Conservation (phyloP, 1,140 invertebrate species). For the Pomacea maculata region DNA sequence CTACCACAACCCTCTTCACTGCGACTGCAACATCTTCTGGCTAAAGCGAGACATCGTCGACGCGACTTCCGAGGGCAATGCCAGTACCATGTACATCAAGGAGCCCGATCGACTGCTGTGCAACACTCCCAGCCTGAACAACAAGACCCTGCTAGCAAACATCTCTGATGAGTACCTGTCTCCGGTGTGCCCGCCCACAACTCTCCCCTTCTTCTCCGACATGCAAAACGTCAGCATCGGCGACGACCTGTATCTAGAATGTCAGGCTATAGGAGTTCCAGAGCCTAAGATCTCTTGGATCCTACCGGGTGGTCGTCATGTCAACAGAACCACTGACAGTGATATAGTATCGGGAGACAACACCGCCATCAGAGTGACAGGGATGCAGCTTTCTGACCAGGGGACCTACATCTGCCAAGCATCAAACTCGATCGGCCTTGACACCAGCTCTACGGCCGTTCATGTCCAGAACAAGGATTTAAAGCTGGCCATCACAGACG, state of each 20-base stretch:
- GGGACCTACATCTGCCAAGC: conserved; percentile 60
- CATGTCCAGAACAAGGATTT: conserved; percentile 62
- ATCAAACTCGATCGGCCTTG: conserved; percentile 47
- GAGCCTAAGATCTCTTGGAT: conserved; percentile 64
- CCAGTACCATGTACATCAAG: conserved; percentile 29
- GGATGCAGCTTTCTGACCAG: conserved; percentile 45
- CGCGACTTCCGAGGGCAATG: background rate
- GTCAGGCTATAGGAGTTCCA: conserved; percentile 65
- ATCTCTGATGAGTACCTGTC: conserved; percentile 51
- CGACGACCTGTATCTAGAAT: conserved; percentile 63
- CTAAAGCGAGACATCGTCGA: conserved; percentile 48
- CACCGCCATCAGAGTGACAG: conserved; percentile 57
- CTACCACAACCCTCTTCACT: conserved; percentile 66
- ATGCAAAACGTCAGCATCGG: conserved; percentile 62
- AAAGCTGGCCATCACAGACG: conserved; percentile 55
- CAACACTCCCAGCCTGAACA: conserved; percentile 43
- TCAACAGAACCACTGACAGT: conserved; percentile 45
- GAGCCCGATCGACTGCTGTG: conserved; percentile 61
- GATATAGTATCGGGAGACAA: conserved; percentile 51
- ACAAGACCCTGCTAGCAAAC: conserved; percentile 50
- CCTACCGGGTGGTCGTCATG: conserved; percentile 59
- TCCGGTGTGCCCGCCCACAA: conserved; percentile 56
- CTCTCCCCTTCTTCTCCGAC: conserved; percentile 55
- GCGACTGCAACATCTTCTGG: conserved; percentile 68
- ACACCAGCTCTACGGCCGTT: conserved; percentile 56